Evolutionary conservation across 2,113 vertebrate species (phyloP).

Genomic region (Fulica atra): DNA sequence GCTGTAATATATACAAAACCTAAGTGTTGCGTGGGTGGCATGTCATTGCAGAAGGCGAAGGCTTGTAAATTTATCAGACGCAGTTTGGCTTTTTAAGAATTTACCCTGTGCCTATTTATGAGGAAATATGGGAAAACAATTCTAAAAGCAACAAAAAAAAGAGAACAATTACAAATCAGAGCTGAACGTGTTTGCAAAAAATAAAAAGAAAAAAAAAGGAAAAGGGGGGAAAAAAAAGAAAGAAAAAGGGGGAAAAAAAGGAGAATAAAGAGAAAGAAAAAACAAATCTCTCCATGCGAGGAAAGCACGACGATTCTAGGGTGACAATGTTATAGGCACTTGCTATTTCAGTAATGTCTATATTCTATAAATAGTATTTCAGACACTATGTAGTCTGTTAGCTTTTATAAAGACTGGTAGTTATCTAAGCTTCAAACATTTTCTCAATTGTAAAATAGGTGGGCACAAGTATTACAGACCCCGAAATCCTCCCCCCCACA

Average conservation of each 20-base stretch:
- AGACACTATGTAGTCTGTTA: constrained; percentile 99
- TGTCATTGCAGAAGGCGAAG: constrained; percentile 87
- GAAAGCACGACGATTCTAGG: constrained; percentile 88
- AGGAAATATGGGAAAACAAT: constrained; percentile 78
- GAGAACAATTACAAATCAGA: not conserved
- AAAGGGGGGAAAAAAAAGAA: not conserved
- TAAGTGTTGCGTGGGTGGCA: constrained; percentile 85
- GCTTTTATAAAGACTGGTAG: constrained; percentile 99
- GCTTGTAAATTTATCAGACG: constrained; percentile 90
- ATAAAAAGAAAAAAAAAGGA: not conserved
- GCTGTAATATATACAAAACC: constrained; percentile 85
- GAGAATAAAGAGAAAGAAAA: not conserved
- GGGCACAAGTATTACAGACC: constrained; percentile 83
- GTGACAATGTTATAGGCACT: constrained; percentile 92
- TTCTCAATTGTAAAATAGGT: constrained; percentile 91
- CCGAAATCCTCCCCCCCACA: constrained; percentile 75
- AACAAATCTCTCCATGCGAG: constrained; percentile 71
- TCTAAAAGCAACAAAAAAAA: constrained; percentile 5
- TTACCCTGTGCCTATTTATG: constrained; percentile 95
- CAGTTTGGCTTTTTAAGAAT: constrained; percentile 82
- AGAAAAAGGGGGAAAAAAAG: not conserved
- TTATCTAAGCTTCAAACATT: constrained; percentile 87
- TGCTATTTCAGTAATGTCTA: constrained; percentile 98
- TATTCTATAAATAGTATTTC: constrained; percentile 98
- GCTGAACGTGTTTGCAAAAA: constrained; percentile 68